Evolutionary conservation across 23 tunicate species (phyloP).

Genomic region (Ciona savignyi): DNA sequence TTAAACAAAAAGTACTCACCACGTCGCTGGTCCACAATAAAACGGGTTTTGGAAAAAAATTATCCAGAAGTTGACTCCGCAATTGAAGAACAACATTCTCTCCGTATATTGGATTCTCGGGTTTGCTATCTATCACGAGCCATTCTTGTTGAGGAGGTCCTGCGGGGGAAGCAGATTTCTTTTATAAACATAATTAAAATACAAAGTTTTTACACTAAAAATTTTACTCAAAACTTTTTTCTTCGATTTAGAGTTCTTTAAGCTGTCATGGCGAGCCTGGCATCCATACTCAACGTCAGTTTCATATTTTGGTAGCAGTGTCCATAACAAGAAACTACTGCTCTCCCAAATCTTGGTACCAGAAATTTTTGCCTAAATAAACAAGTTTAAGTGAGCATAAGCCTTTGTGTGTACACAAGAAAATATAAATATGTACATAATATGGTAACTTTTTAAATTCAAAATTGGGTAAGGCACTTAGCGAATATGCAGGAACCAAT

Average conservation of each 20-base stretch:
- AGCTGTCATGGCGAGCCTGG: conserved; percentile 20
- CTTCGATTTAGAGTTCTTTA: neutral
- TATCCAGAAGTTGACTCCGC: conserved; percentile 2
- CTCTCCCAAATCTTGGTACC: conserved; percentile 23
- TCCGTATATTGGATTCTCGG: conserved; percentile 4
- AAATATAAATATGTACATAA: neutral
- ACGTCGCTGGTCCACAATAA: conserved; percentile 22
- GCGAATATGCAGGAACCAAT: no score
- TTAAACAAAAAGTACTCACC: conserved; percentile 8
- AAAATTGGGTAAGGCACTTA: no score
- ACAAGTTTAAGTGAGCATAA: neutral
- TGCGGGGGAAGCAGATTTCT: no score
- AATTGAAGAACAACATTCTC: conserved; percentile 20
- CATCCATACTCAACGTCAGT: conserved; percentile 31
- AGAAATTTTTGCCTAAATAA: conserved; percentile 7
- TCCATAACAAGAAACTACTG: conserved; percentile 26
- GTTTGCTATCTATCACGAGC: conserved; percentile 18
- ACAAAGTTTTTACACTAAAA: no score
- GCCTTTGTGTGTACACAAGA: neutral
- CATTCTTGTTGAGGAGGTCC: conserved; percentile 13
- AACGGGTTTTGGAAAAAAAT: conserved; percentile 21
- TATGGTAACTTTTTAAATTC: no score
- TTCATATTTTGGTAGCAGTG: conserved; percentile 4
- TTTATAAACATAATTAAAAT: no score
- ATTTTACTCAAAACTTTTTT: conserved; percentile 16